Base-by-base conservation (phyloP, 2,797 vertebrate genomes). In the Lophius americanus region DNA sequence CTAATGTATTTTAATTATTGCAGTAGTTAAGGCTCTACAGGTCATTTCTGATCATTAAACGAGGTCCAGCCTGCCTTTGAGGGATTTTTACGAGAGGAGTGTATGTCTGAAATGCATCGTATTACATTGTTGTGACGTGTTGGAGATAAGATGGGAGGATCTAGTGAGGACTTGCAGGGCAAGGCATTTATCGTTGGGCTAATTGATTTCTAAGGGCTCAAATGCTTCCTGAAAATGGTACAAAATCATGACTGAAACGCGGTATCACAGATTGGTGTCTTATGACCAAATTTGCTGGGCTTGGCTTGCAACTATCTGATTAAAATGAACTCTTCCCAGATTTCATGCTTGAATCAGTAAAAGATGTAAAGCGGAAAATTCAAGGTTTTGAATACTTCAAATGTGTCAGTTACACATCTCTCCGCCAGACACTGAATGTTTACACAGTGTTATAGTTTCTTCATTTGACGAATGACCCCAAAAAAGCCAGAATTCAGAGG, bases 1-100 rank as follows among this genome's bases (percentile, higher is more conserved):
- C 78, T 83, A 85, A 89, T 89, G 87, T 78, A 79, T 87, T 89
- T 81, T 82, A 85, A 90, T 89, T 86, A 72, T 38, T 75, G 8
- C 58, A 63, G 73, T 63, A 75, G 84, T 79, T 70, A 47, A 78
- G 75, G 73, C 35, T 48, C 66, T 42, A 44, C 61, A 50, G 86
- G 86, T 84, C 73, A 79, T 72, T 82, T 84, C 64, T 71, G 73
- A 84, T 86, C 67, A 61, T 81, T 79, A 75, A 51, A 75, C 66
- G 59, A 70, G 71, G 58, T 70, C 72, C 13, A 32, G 41, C 39
- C 50, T 61, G 64, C 70, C 75, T 81, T 76, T 14, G 52, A 82
- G 81, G 54, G 61, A 76, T 63, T 53, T 73, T 44, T 79, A n/a
- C 79, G 46, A 71, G 59, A 72, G 51, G 14, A 14, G 53, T 9